Base-by-base conservation (phyloP, 2,797 vertebrate species). In the Phaenicophaeus curvirostris region DNA sequence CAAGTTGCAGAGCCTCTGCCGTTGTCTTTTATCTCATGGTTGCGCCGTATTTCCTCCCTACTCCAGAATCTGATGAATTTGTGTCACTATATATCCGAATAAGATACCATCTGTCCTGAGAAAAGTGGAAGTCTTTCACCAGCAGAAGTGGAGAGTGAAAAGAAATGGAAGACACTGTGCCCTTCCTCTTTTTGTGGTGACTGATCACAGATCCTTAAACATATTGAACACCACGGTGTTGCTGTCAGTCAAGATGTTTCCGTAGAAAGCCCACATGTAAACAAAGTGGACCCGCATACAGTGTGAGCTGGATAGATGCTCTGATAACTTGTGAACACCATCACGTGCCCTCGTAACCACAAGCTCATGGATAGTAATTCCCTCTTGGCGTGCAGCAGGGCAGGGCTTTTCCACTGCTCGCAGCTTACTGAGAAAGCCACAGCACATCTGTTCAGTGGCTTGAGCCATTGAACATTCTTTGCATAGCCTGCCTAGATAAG, bases 361-460 rank as follows among this genome's bases (percentile, higher is more conserved):
- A 37, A 73, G 94, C 80, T 93, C 82, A 80, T 33, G 80, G 85
- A 23, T 66, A 76, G 63, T 95, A 96, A 96, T 96, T 95, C 93
- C 61, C 82, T 94, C 85, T 48, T 96, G 91, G 95, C 93, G 33
- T 88, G 85, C 67, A 74, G 66, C 91, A 87, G 82, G 72, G 85
- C 65, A 90, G 87, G 90, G 95, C 93, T 93, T 95, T 95, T 94
- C 89, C 85, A 37, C 77, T 37, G 85, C 89, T 94, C 18, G 0
- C 87, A 82, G 89, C 95, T 94, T 89, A 83, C 81, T 6, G 77
- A 74, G 93, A 85, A 72, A 94, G 91, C 89, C 77, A 76, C 63
- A 74, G 74, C 91, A 96, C 95, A 94, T 95, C 95, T 96, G 95
- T 88, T 95, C 48, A 0, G 57, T 51, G 85, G n/a, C 81, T 81